Conservation (phyloP, 2,888 invertebrate species). For the Acheta domesticus region DNA sequence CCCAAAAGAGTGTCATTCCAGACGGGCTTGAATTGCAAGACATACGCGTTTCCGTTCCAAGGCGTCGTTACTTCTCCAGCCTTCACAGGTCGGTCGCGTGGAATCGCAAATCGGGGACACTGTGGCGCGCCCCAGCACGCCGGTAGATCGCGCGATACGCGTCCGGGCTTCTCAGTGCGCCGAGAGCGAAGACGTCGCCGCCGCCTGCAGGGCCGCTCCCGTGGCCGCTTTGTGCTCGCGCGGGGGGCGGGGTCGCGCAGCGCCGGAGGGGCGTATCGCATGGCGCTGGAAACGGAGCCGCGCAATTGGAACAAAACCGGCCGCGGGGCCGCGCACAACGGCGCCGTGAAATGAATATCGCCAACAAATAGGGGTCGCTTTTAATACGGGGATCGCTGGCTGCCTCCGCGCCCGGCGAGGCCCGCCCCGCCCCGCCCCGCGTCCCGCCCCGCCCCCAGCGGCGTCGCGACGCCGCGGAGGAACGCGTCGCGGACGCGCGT, state of each 20-base stretch:
- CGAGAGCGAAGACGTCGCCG: neutral
- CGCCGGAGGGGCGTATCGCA: neutral
- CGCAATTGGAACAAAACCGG: neutral
- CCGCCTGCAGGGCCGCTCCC: too few relatives aligned
- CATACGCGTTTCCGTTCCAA: too few relatives aligned
- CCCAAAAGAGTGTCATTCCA: too few relatives aligned
- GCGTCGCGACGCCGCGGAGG: too few relatives aligned
- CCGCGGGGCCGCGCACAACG: neutral
- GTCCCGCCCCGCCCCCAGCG: too few relatives aligned
- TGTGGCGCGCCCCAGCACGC: too few relatives aligned
- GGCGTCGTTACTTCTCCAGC: too few relatives aligned
- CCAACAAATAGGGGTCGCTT: neutral
- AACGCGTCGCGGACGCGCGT: too few relatives aligned
- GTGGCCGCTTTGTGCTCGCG: neutral
- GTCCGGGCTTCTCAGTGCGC: neutral
- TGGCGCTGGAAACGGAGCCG: neutral
- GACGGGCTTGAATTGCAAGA: too few relatives aligned
- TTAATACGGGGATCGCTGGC: neutral
- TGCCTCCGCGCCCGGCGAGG: neutral
- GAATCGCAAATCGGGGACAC: too few relatives aligned
- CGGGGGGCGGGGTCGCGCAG: neutral
- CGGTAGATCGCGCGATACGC: neutral
- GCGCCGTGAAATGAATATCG: neutral
- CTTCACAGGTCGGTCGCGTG: too few relatives aligned
- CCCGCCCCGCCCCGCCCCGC: neutral